Evolutionary conservation across 2,113 vertebrate species (phyloP).

Genomic region (cattle (Bos taurus)): ARS-UCD2.0 NC_037331.1:98434001-98434500

Average conservation of each 20-base stretch:
- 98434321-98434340: background rate
- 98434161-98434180: slow-evolving; percentile 48
- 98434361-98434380: background rate
- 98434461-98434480: background rate
- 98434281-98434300: background rate
- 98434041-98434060: background rate
- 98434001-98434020: slow-evolving; percentile 51
- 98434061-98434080: background rate
- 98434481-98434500: background rate
- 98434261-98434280: slow-evolving; percentile 35
- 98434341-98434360: slow-evolving; percentile 1
- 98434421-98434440: background rate
- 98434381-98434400: background rate
- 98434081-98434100: background rate
- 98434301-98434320: background rate
- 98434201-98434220: background rate
- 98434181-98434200: slow-evolving; percentile 49
- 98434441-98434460: background rate
- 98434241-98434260: background rate
- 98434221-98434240: background rate
- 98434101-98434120: background rate
- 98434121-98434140: slow-evolving; percentile 41
- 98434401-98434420: background rate
- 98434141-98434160: slow-evolving; percentile 33
- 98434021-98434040: background rate